Conservation (phyloP, 2,113 vertebrate species). For the Perognathus longimembris region DNA sequence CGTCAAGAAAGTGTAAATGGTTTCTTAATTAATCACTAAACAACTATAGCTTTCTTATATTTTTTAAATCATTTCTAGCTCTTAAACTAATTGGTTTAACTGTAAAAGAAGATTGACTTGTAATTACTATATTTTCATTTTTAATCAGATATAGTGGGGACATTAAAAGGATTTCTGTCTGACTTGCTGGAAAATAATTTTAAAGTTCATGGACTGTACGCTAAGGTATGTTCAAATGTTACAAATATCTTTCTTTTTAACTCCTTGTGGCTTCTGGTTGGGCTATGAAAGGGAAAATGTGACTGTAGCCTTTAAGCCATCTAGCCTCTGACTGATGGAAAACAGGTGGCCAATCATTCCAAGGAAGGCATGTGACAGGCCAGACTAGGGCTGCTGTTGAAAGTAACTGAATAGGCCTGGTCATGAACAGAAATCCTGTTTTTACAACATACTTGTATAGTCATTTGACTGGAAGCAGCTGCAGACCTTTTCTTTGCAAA, state of each 20-base stretch:
- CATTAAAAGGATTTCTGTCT: constrained; percentile 67
- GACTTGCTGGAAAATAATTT: constrained; percentile 79
- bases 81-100: not conserved
- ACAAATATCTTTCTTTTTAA: constrained; percentile 50
- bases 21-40: not conserved
- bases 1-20: not conserved
- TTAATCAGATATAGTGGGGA: constrained; percentile 68
- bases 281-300: constrained; percentile 76
- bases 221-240: constrained; percentile 59
- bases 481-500: constrained; percentile 57
- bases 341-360: constrained; percentile 78
- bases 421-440: constrained; percentile 72
- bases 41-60: not conserved
- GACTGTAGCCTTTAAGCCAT: constrained; percentile 73
- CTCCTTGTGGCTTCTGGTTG: constrained; percentile 66
- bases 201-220: constrained; percentile 65
- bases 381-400: constrained; percentile 63
- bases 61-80: constrained; percentile 21
- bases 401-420: constrained; percentile 71
- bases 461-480: constrained; percentile 75
- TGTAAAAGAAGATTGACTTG: constrained; percentile 1
- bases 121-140: constrained; percentile 1
- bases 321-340: constrained; percentile 76
- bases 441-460: constrained; percentile 75
- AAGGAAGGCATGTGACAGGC: constrained; percentile 59